phyloP scores from a whole-genome alignment of 2,888 invertebrate species.

The Chloromyia formosa region DNA sequence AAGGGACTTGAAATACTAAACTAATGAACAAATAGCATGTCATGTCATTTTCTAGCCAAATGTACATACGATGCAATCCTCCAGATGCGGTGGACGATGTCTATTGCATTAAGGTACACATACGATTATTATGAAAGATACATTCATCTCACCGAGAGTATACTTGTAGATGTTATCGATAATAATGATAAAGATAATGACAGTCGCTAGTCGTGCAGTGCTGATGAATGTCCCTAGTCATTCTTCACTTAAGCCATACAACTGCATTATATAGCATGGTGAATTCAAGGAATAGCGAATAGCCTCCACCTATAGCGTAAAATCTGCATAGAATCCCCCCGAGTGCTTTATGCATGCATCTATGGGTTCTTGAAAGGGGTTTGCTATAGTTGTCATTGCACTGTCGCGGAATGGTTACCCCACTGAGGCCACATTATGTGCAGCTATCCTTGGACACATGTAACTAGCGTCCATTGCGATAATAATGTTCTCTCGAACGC shows the following conservation, averaged over 20 bases:
- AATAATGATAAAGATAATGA: slow-evolving; percentile 27
- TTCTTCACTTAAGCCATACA: neutral
- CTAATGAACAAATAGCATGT: too few relatives aligned
- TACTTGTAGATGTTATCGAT: neutral
- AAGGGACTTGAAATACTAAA: too few relatives aligned
- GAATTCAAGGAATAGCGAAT: neutral
- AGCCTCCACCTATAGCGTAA: neutral
- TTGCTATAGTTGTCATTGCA: slow-evolving; percentile 16
- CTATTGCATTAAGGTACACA: too few relatives aligned
- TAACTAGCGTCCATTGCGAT: slow-evolving; percentile 19
- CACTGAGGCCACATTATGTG: neutral
- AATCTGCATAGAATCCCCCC: neutral
- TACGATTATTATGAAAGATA: too few relatives aligned
- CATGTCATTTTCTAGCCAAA: too few relatives aligned
- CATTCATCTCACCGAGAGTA: neutral
- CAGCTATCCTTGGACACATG: slow-evolving; percentile 8
- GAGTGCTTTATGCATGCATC: slow-evolving; percentile 6
- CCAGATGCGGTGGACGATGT: too few relatives aligned
- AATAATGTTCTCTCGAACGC: slow-evolving; percentile 6
- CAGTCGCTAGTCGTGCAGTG: neutral
- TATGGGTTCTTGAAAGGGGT: neutral
- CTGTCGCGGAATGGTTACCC: neutral
- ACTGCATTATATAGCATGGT: too few relatives aligned
- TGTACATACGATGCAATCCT: too few relatives aligned
- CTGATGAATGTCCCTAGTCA: slow-evolving; percentile 9